Evolutionary conservation across 2,797 vertebrate genomes (phyloP).

Genomic region (Galaxias olidus): DNA sequence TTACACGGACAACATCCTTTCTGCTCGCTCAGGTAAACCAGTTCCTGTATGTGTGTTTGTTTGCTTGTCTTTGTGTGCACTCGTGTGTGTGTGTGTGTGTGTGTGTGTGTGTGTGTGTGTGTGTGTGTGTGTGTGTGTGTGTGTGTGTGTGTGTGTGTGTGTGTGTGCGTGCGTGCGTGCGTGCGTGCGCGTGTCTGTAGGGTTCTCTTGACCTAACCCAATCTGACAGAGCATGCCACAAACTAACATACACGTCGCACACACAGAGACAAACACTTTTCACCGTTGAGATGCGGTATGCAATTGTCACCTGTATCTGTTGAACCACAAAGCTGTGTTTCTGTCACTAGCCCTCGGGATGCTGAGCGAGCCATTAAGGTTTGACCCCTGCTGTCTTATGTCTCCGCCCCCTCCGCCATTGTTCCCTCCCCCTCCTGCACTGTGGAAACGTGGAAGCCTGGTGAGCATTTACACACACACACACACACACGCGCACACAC

Average conservation of each 20-base stretch:
- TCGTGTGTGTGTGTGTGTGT: neutral
- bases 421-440: constrained; percentile 80
- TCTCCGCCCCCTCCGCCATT: constrained; percentile 84
- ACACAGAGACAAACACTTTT: too few relatives aligned
- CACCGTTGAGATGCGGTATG: neutral
- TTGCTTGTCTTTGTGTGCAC: neutral
- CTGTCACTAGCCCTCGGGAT: constrained; percentile 75
- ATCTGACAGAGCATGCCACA: too few relatives aligned
- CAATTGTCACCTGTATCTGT: neutral
- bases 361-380: constrained; percentile 74
- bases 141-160: neutral
- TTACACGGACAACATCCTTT: constrained; percentile 74
- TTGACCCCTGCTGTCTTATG: constrained; percentile 77
- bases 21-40: constrained; percentile 80
- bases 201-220: too few relatives aligned
- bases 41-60: neutral
- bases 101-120: neutral
- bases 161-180: neutral
- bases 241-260: too few relatives aligned
- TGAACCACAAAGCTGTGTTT: constrained; percentile 11
- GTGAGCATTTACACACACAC: constrained; percentile 61
- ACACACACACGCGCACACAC: neutral
- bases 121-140: neutral
- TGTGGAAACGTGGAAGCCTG: constrained; percentile 70
- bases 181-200: neutral